A percentile compares a stretch with the other conserved stretches of the same genome.
Evolutionary conservation across 2,888 invertebrate genomes (phyloP).

Genomic region (Philonicus albiceps): DNA sequence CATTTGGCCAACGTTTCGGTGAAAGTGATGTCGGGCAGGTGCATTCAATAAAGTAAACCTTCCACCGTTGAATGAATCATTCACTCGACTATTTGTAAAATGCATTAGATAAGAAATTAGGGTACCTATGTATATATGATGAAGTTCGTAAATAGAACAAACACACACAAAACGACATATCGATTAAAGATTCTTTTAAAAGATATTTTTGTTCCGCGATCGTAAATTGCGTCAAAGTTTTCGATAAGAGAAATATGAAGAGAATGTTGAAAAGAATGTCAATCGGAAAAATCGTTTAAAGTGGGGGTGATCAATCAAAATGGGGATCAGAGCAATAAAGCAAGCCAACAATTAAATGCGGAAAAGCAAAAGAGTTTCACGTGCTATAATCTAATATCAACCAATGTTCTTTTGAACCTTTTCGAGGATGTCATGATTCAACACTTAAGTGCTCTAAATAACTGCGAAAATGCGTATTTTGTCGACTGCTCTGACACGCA

Average conservation of each 20-base stretch:
- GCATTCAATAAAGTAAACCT: not conserved
- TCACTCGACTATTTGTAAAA: not conserved
- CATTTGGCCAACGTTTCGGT: not conserved
- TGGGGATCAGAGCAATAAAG: not conserved
- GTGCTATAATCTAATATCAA: not conserved
- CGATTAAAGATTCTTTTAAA: not conserved
- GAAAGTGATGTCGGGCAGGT: not conserved
- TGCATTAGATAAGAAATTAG: not conserved
- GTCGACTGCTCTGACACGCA: not conserved
- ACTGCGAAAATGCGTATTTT: not conserved
- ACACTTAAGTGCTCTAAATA: not conserved
- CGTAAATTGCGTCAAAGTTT: not conserved
- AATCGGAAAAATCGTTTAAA: not conserved
- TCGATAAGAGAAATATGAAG: not conserved
- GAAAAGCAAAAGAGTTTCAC: not conserved
- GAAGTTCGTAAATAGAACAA: not conserved
- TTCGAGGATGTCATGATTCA: not conserved
- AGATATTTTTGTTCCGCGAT: not conserved
- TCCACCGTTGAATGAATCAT: not conserved
- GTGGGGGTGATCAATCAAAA: not conserved
- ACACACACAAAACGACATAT: not conserved
- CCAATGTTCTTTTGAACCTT: not conserved
- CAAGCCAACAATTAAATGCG: not conserved
- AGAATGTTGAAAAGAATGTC: not conserved
- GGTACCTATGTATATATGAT: not conserved